Conservation (phyloP, 1,140 invertebrate genomes). For the Sarcophaga peregrina region DNA sequence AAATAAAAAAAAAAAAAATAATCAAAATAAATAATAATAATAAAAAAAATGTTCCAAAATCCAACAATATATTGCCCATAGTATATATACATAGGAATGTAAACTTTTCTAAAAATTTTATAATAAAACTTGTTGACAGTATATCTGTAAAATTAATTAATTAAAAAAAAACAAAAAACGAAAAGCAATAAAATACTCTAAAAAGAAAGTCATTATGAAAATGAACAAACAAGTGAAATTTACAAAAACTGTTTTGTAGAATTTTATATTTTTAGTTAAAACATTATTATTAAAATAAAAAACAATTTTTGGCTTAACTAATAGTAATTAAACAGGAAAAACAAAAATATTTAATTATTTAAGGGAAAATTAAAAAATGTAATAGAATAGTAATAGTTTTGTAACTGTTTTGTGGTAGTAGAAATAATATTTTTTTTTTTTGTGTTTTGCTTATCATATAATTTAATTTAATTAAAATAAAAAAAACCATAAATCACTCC, state of each 20-base stretch:
- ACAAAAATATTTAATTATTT: too few relatives aligned
- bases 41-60: background rate
- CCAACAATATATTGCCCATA: too few relatives aligned
- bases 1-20: background rate
- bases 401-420: constrained; percentile 4
- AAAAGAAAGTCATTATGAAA: background rate
- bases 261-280: too few relatives aligned
- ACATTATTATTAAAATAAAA: background rate
- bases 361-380: background rate
- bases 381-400: constrained; percentile 18
- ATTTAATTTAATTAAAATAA: background rate
- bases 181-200: background rate
- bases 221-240: too few relatives aligned
- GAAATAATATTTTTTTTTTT: background rate
- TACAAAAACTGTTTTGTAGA: too few relatives aligned
- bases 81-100: background rate
- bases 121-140: background rate
- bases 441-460: background rate
- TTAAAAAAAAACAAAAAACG: constrained; percentile 2
- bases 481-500: background rate
- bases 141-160: background rate
- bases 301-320: background rate
- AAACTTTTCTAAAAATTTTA: background rate
- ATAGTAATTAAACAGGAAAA: too few relatives aligned
- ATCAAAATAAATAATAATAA: constrained; percentile 2